Conservation (phyloP, 2,888 invertebrate species). For the Leptura quadrifasciata region DNA sequence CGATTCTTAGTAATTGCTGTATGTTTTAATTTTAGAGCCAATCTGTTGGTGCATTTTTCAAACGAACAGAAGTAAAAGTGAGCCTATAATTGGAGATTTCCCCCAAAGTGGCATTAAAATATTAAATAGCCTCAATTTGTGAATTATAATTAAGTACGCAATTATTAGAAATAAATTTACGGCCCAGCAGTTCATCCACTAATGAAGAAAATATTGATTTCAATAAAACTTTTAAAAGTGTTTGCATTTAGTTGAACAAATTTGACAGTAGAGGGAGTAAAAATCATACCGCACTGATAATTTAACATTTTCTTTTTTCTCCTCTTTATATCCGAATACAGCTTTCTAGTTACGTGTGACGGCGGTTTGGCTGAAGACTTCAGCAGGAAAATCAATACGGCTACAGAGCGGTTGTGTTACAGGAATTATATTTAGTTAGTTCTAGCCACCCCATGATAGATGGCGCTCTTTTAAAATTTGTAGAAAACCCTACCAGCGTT, state of each 20-base stretch:
- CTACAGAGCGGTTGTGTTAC: not conserved
- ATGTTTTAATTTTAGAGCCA: not conserved
- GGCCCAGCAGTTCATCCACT: conserved; percentile 46
- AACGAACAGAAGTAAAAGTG: not conserved
- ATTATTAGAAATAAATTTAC: conserved; percentile 50
- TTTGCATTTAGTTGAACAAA: not conserved
- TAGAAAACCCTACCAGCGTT: not conserved
- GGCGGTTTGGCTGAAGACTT: not conserved
- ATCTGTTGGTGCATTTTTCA: not conserved
- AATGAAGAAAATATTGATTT: conserved; percentile 49
- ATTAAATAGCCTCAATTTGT: not conserved
- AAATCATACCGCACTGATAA: not conserved
- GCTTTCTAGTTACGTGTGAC: not conserved
- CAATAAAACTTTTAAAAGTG: not conserved
- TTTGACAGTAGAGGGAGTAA: not conserved
- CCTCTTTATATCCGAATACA: not conserved
- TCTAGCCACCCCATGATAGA: not conserved
- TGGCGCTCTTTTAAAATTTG: not conserved
- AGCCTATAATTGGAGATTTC: not conserved
- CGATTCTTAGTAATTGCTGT: not conserved
- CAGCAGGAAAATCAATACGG: not conserved
- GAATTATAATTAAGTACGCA: conserved; percentile 17
- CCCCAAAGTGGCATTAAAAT: not conserved
- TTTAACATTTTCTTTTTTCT: not conserved
- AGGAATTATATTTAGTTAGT: not conserved